A percentile compares a stretch with the other conserved stretches of the same genome.
Evolutionary conservation across 23 tunicate species (phyloP).

Genomic region (Botrylloides violaceus): DNA sequence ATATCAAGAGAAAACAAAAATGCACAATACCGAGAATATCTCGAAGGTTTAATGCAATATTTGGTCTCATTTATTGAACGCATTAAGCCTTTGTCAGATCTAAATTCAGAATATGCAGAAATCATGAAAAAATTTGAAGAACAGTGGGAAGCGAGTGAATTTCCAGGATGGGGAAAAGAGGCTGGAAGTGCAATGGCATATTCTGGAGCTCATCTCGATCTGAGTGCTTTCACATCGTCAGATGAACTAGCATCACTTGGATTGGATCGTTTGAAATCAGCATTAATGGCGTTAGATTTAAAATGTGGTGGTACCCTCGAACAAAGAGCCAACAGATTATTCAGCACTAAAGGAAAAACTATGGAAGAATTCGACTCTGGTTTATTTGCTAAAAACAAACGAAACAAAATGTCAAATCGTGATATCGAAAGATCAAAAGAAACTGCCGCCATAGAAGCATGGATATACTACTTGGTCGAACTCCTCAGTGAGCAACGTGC

Average conservation of each 20-base stretch:
- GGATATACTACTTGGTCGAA: conserved; percentile 75
- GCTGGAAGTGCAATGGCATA: conserved; percentile 91
- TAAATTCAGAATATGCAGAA: conserved; percentile 38
- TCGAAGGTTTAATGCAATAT: conserved; percentile 44
- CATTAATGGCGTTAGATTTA: conserved; percentile 84
- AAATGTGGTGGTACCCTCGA: conserved; percentile 98
- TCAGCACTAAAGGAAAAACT: conserved; percentile 83
- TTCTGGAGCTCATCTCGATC: conserved; percentile 92
- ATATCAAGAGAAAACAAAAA: conserved; percentile 74
- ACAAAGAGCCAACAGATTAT: conserved; percentile 82
- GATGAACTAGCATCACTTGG: conserved; percentile 93
- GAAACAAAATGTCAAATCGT: neutral
- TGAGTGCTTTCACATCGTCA: conserved; percentile 70
- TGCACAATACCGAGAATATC: conserved; percentile 55
- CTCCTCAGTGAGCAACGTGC: conserved; percentile 79
- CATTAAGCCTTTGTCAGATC: conserved; percentile 68
- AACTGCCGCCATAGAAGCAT: conserved; percentile 81
- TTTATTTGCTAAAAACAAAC: conserved; percentile 71
- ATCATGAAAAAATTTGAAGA: conserved; percentile 49
- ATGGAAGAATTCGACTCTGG: conserved; percentile 61
- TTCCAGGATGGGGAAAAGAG: conserved; percentile 98
- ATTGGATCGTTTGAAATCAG: conserved; percentile 93
- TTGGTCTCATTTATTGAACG: conserved; percentile 58
- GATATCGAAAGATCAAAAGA: conserved; percentile 17
- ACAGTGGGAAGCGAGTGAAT: conserved; percentile 72